These are phyloP conservation scores for Himalopsyche tibetana DNA, from an alignment of 2,888 invertebrate species.

Conservation along the genomic window DNA sequence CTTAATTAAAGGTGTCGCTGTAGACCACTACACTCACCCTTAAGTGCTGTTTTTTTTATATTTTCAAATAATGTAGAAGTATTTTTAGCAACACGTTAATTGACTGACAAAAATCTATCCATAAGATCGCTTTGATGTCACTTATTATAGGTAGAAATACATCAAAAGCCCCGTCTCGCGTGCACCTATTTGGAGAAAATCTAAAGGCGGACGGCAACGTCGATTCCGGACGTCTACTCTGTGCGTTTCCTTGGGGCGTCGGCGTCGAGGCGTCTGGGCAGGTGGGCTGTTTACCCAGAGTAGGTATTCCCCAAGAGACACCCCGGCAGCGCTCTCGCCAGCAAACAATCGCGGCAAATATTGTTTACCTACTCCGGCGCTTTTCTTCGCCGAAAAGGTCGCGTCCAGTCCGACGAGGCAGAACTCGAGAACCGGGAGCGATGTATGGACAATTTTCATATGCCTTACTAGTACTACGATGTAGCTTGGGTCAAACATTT, in stretches of 20 bases:
- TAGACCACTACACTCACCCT: too few species aligned
- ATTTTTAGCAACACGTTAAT: too few species aligned
- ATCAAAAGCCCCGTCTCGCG: background rate
- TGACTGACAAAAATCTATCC: too few species aligned
- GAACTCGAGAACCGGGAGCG: background rate
- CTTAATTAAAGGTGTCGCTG: too few species aligned
- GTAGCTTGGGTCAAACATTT: too few species aligned
- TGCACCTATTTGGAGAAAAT: background rate
- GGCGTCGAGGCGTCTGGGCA: slow-evolving; percentile 18
- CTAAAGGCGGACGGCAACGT: background rate
- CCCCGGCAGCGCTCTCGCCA: slow-evolving; percentile 2
- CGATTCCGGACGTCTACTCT: slow-evolving; percentile 14
- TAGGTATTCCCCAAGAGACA: slow-evolving; percentile 14
- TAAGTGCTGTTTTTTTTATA: too few species aligned
- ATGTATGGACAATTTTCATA: background rate
- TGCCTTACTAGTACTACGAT: too few species aligned
- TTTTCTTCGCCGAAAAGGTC: slow-evolving; percentile 18
- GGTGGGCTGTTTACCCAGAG: slow-evolving; percentile 14
- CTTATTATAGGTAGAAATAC: too few species aligned
- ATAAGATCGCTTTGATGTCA: too few species aligned
- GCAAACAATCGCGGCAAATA: slow-evolving; percentile 26
- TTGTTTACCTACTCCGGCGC: slow-evolving; percentile 8
- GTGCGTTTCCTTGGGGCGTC: background rate
- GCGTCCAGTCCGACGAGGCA: background rate
- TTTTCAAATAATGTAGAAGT: too few species aligned